Base-by-base conservation (phyloP, 2,113 vertebrate genomes). In the Chauna torquata region DNA sequence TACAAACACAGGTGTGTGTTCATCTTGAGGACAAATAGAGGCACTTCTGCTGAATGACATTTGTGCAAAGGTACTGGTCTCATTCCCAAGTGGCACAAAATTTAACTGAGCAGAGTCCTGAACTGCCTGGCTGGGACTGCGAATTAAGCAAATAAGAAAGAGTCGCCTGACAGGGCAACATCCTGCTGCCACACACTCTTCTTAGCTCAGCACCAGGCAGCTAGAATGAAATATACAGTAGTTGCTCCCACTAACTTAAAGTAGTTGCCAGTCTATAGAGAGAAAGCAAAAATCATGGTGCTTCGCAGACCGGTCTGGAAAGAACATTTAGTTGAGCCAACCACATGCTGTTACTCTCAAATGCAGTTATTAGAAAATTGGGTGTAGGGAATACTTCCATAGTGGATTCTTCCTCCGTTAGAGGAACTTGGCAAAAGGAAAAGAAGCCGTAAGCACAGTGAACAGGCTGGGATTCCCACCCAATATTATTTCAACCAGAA, bases 291-390 rank as follows among this genome's bases (percentile, higher is more conserved):
- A 25, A 6, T 7, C 12, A 17, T 2, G 1, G 9, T 79, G 54
- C 44, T 83, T 74, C 47, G 34, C 36, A 52, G 27, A 23, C 14
- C 24, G 24, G 24, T 23, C n/a, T 7, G 28, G 44, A n/a, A 76
- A 59, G 28, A 54, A 16, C 44, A 80, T 62, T 68, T 59, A n/a
- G 32, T 24, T 49, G 36, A 81, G 32, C 32, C 54, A 62, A 62
- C 5, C 18, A 32, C 16, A 17, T 0, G 1, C 36, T 32, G 34
- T 4, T 27, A 55, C 23, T 47, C 24, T 65, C n/a, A 55, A 59
- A 71, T 7, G 23, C 12, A 50, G 18, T 40, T 34, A 77, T 5
- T 25, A 62, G n/a, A 22, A 3, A 14, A 32, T 34, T 54, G 28
- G 32, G 78, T 61, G 47, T 45, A 50, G 20, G 36, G 32, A 64